Evolutionary conservation across 2,797 vertebrate species (phyloP).

Genomic region (Girardinus metallicus): DNA sequence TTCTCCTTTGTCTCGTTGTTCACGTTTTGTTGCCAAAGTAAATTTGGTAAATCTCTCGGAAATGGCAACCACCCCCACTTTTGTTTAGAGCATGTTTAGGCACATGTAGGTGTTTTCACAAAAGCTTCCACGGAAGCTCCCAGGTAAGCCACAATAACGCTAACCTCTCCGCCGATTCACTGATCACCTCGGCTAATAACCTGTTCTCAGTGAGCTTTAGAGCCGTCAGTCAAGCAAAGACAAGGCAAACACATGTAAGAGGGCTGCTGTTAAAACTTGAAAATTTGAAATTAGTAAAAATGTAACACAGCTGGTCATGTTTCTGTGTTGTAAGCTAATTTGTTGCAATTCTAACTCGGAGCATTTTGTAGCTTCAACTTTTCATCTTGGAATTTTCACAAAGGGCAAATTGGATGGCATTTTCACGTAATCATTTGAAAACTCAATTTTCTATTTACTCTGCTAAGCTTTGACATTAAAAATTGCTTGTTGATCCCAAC

Average conservation of each 20-base stretch:
- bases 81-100: not conserved
- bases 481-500: not conserved
- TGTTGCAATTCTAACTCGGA: not conserved
- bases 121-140: not conserved
- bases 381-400: not conserved
- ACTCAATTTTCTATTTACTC: not conserved
- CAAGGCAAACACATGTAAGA: slow-evolving; percentile 30
- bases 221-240: slow-evolving; percentile 61
- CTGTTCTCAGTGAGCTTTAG: slow-evolving; percentile 44
- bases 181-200: slow-evolving; percentile 55
- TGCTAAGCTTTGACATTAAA: not conserved
- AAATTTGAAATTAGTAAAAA: not conserved
- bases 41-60: slow-evolving; percentile 28
- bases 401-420: not conserved
- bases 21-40: slow-evolving; percentile 20
- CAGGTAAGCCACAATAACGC: slow-evolving; percentile 1
- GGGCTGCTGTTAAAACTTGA: not conserved
- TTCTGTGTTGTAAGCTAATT: not conserved
- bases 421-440: not conserved
- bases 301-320: not conserved
- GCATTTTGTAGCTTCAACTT: not conserved
- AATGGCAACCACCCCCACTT: not conserved
- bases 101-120: not conserved
- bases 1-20: slow-evolving; percentile 22
- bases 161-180: slow-evolving; percentile 29